Conservation (phyloP, 2,113 vertebrate genomes). For the rabbit (Oryctolagus cuniculus) region DNA sequence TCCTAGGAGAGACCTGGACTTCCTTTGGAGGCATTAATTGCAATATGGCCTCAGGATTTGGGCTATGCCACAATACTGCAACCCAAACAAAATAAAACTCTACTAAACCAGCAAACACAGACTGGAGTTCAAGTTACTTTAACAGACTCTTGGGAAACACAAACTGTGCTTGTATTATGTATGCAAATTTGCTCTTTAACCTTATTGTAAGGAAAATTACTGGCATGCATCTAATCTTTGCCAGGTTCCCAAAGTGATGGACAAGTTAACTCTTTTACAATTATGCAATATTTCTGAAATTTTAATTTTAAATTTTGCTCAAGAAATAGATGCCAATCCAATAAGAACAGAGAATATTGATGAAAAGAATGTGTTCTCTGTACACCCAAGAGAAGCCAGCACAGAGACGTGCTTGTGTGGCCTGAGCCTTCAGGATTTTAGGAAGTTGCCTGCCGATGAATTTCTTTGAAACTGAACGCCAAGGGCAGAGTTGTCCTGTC, state of each 20-base stretch:
- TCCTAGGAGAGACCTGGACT: conserved; percentile 34
- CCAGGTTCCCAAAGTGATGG: conserved; percentile 67
- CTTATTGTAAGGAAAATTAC: conserved; percentile 67
- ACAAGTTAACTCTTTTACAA: conserved; percentile 55
- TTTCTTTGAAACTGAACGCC: conserved; percentile 58
- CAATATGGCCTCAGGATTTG: conserved; percentile 56
- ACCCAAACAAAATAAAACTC: conserved; percentile 82
- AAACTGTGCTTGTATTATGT: conserved; percentile 67
- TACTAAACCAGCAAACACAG: conserved; percentile 64
- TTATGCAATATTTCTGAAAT: conserved; percentile 64
- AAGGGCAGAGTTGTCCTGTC: not conserved
- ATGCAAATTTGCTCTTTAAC: conserved; percentile 76
- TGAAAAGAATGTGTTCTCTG: conserved; percentile 65
- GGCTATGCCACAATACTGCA: conserved; percentile 52
- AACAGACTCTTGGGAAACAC: conserved; percentile 64
- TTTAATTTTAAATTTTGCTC: conserved; percentile 75
- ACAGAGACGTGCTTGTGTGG: not conserved
- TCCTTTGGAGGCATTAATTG: conserved; percentile 67
- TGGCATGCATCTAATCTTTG: not conserved
- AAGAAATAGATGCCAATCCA: conserved; percentile 72
- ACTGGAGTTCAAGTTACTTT: conserved; percentile 76
- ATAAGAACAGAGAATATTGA: conserved; percentile 47
- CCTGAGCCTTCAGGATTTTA: not conserved
- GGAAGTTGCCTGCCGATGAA: conserved; percentile 43
- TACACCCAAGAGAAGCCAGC: conserved; percentile 1